phyloP scores from a whole-genome alignment of 1,140 invertebrate species.

The Zaprionus vittiger region DNA sequence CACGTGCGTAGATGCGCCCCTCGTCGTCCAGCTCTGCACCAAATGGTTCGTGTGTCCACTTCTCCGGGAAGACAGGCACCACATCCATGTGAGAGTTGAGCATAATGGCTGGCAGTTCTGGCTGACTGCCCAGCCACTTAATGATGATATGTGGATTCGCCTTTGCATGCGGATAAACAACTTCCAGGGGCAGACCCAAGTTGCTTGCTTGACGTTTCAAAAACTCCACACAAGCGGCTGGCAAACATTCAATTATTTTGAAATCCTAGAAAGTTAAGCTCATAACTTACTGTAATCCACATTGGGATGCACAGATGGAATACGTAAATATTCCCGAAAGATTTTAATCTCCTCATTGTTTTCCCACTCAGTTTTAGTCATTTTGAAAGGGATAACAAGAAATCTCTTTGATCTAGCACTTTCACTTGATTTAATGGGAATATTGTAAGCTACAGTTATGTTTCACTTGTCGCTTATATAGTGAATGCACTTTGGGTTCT shows the following conservation, averaged over 20 bases:
- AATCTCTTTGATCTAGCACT: background rate
- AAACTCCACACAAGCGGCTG: constrained; percentile 86
- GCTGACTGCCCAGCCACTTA: constrained; percentile 89
- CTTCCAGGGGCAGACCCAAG: constrained; percentile 86
- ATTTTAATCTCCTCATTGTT: constrained; percentile 89
- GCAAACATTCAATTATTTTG: background rate
- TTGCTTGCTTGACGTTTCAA: constrained; percentile 87
- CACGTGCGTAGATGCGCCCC: constrained; percentile 92
- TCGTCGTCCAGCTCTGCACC: constrained; percentile 89
- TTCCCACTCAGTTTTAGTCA: constrained; percentile 70
- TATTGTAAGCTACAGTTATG: background rate
- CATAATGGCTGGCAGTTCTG: constrained; percentile 88
- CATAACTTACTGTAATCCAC: constrained; percentile 90
- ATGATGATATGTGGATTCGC: constrained; percentile 90
- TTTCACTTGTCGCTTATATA: background rate
- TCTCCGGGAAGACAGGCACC: constrained; percentile 90
- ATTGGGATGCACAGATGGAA: constrained; percentile 93
- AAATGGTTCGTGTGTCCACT: constrained; percentile 89
- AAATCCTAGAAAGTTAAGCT: background rate
- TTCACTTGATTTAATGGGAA: background rate
- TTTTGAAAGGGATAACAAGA: constrained; percentile 20
- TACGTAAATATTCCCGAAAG: constrained; percentile 92
- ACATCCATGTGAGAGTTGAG: constrained; percentile 96
- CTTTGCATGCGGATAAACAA: constrained; percentile 76
- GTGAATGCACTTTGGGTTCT: background rate